Evolutionary conservation across 2,888 invertebrate genomes (phyloP).

Genomic region (Hemaris fuciformis): DNA sequence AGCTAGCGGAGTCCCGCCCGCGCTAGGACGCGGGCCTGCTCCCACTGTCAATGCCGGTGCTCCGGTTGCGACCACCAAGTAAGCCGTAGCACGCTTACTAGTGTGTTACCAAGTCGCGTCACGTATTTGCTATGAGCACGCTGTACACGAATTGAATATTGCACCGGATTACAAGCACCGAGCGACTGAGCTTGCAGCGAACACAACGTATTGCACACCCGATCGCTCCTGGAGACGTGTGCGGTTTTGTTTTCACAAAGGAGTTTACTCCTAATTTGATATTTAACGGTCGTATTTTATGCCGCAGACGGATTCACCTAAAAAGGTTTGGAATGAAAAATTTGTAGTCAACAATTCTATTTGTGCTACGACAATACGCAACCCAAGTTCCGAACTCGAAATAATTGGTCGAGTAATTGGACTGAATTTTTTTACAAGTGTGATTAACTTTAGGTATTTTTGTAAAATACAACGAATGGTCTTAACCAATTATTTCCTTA

Average conservation of each 20-base stretch:
- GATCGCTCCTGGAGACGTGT: background rate
- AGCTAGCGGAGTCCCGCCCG: constrained; percentile 82
- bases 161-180: constrained; percentile 15
- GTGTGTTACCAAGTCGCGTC: constrained; percentile 52
- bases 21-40: constrained; percentile 72
- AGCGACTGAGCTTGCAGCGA: background rate
- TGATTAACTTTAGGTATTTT: background rate
- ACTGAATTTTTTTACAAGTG: background rate
- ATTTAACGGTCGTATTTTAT: background rate
- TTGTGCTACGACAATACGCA: background rate
- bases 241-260: too few relatives aligned
- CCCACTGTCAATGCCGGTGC: constrained; percentile 75
- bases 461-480: background rate
- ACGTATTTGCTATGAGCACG: constrained; percentile 42
- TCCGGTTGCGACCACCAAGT: constrained; percentile 77
- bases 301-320: background rate
- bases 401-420: background rate
- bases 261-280: too few relatives aligned
- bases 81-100: constrained; percentile 71
- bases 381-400: background rate
- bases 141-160: constrained; percentile 30
- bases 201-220: background rate
- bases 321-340: background rate
- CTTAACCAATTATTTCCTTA: background rate
- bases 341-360: background rate